Conservation (phyloP, 2,797 vertebrate genomes). For the Danio kyathit region DNA sequence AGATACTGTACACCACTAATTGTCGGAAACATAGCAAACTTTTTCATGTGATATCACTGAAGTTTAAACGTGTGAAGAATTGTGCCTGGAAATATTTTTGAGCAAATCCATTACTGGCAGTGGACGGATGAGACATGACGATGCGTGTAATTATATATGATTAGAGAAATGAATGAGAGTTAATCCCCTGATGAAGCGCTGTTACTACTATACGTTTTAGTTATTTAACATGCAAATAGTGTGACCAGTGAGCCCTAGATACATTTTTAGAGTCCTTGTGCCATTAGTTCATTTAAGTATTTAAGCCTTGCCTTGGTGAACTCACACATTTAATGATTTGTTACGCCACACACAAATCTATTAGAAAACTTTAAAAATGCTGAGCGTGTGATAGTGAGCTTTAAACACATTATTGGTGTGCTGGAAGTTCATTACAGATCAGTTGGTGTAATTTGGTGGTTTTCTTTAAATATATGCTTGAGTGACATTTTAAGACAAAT, state of each 20-base stretch:
- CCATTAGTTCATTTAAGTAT: slow-evolving; percentile 58
- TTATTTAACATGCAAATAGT: slow-evolving; percentile 59
- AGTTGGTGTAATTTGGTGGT: background rate
- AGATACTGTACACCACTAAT: background rate
- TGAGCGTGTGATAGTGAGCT: background rate
- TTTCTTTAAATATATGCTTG: background rate
- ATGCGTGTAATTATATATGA: slow-evolving; percentile 75
- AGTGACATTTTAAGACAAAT: background rate
- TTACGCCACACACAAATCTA: background rate
- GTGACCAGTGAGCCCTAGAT: slow-evolving; percentile 47
- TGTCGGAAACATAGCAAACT: background rate
- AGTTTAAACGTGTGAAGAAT: background rate
- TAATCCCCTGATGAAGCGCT: slow-evolving; percentile 62
- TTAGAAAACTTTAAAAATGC: slow-evolving; percentile 4
- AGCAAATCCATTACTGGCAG: slow-evolving; percentile 13
- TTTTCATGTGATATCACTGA: background rate
- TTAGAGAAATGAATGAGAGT: slow-evolving; percentile 65
- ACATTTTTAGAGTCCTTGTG: slow-evolving; percentile 55
- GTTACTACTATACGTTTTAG: slow-evolving; percentile 52
- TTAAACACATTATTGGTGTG: no score
- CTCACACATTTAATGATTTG: slow-evolving; percentile 14
- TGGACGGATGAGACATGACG: slow-evolving; percentile 60
- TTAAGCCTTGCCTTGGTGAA: slow-evolving; percentile 12
- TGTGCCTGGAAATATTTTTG: background rate
- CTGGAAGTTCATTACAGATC: background rate